Evolutionary conservation across 2,888 invertebrate species (phyloP).

Genomic region (Sminthurides aquaticus): DNA sequence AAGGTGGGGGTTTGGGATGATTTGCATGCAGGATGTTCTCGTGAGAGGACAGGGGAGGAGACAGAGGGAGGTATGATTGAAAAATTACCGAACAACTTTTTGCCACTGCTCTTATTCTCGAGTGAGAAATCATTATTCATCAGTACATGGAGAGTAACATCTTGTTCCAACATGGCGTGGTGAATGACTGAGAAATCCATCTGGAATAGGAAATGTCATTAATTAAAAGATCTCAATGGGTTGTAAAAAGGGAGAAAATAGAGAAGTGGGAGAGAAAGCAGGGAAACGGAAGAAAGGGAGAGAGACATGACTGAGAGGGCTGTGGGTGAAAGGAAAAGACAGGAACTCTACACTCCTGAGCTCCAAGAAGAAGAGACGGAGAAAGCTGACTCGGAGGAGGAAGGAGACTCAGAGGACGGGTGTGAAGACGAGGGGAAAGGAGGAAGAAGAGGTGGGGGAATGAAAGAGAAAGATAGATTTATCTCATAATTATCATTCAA

Average conservation of each 20-base stretch:
- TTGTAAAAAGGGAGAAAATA: background rate
- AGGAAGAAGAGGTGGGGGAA: no score
- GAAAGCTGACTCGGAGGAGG: no score
- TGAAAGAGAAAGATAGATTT: background rate
- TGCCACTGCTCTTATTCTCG: conserved; percentile 62
- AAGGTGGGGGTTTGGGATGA: background rate
- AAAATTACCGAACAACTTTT: conserved; percentile 64
- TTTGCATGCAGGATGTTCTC: background rate
- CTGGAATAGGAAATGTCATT: conserved; percentile 32
- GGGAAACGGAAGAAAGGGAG: background rate
- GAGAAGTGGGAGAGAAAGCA: background rate
- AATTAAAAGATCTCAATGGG: conserved; percentile 18
- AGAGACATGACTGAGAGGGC: background rate
- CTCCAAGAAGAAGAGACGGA: no score
- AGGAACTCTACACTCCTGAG: no score
- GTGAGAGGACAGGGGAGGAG: background rate
- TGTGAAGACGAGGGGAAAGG: no score
- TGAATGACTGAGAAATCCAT: conserved; percentile 70
- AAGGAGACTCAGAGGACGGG: no score
- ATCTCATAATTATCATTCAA: background rate
- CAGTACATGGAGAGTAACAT: conserved; percentile 70
- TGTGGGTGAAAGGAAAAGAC: no score
- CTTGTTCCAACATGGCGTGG: conserved; percentile 72
- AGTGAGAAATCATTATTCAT: conserved; percentile 73
- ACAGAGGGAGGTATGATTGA: background rate